These are phyloP conservation scores for Alaudala cheleensis DNA, from an alignment of 2,113 vertebrate species.

Conservation along the genomic window DNA sequence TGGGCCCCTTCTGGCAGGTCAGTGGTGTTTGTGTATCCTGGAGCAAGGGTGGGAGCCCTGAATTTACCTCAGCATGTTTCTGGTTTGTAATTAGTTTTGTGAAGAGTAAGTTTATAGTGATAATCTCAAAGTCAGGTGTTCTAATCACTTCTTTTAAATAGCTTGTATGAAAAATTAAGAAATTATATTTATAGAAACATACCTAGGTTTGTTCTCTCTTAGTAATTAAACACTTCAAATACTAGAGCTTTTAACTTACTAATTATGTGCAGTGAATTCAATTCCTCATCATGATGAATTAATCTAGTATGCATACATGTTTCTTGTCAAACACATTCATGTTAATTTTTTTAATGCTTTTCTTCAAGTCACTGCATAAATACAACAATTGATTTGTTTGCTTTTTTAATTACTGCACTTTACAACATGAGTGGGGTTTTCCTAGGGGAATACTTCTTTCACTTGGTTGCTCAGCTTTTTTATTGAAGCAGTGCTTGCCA, in stretches of 20 bases:
- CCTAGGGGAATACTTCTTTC: background rate
- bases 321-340: background rate
- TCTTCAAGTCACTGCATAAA: background rate
- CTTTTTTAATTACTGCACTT: background rate
- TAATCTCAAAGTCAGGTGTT: background rate
- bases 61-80: background rate
- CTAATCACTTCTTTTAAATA: background rate
- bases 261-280: background rate
- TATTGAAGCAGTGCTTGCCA: background rate
- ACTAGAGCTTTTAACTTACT: background rate
- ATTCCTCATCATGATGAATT: background rate
- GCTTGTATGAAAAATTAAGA: background rate
- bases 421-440: background rate
- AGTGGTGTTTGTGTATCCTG: background rate
- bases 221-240: background rate
- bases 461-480: background rate
- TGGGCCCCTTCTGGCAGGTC: background rate
- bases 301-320: background rate
- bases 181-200: background rate
- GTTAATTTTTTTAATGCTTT: background rate
- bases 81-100: background rate
- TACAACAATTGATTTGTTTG: background rate
- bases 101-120: background rate
- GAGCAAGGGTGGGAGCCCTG: background rate
- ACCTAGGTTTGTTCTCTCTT: background rate